Evolutionary conservation across 2,113 vertebrate species (phyloP).

Genomic region (Erythrocercus mccallii): DNA sequence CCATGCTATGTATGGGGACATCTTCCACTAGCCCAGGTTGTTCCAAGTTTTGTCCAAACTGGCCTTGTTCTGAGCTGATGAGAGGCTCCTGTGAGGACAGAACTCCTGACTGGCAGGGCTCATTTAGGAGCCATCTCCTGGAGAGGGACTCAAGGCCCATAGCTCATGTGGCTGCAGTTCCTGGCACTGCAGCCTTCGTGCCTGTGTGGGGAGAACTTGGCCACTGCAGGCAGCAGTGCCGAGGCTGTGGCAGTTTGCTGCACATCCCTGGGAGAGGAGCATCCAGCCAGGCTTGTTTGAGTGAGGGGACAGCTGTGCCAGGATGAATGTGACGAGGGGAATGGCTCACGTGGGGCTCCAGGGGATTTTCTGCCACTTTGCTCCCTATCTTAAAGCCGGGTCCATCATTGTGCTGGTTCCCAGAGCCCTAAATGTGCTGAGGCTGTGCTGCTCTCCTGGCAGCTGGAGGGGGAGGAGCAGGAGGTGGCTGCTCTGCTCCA

Average conservation of each 20-base stretch:
- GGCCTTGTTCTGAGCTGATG: neutral
- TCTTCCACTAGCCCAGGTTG: neutral
- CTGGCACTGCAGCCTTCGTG: neutral
- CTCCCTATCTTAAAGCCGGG: neutral
- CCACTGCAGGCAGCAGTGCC: neutral
- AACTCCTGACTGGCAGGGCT: neutral
- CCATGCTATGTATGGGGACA: neutral
- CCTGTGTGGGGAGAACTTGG: neutral
- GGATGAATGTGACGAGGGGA: neutral
- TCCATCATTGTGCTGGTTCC: neutral
- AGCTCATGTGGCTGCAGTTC: neutral
- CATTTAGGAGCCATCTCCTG: neutral
- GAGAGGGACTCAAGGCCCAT: neutral
- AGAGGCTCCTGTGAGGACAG: neutral
- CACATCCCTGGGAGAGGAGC: neutral
- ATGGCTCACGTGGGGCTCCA: neutral
- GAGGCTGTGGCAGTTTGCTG: neutral
- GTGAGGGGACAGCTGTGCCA: neutral
- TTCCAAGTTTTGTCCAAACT: neutral
- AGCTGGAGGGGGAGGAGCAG: neutral
- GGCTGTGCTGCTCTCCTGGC: neutral
- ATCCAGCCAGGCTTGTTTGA: neutral
- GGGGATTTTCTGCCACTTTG: neutral
- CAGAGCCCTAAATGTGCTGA: rapidly evolving
- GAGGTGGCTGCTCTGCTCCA: neutral